Evolutionary conservation across 1,140 invertebrate genomes (phyloP).

Genomic region (Leptestheria dahalacensis): DNA sequence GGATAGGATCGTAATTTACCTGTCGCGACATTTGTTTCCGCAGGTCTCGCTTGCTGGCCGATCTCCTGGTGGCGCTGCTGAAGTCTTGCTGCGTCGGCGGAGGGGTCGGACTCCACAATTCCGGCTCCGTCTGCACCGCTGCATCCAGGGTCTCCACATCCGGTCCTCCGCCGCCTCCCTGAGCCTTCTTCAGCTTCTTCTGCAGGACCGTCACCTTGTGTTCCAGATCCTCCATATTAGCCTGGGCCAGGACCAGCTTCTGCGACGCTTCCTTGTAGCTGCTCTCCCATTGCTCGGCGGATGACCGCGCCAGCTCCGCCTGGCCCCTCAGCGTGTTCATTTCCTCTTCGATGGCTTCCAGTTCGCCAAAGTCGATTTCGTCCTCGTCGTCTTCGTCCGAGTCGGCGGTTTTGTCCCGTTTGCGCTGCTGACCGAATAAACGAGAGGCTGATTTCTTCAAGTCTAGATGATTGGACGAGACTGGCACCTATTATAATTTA

Average conservation of each 20-base stretch:
- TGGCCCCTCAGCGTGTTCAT: slow-evolving; percentile 45
- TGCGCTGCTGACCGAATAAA: neutral
- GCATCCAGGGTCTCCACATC: slow-evolving; percentile 13
- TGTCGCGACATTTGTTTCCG: slow-evolving; percentile 21
- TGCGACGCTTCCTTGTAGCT: slow-evolving; percentile 56
- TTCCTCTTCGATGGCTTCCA: slow-evolving; percentile 27
- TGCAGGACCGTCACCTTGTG: slow-evolving; percentile 56
- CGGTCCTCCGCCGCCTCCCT: slow-evolving; percentile 14
- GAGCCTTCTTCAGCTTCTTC: slow-evolving; percentile 26
- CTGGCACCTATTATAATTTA: neutral
- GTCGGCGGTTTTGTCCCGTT: slow-evolving; percentile 9
- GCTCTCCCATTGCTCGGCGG: slow-evolving; percentile 59
- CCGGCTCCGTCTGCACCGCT: slow-evolving; percentile 22
- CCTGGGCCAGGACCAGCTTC: slow-evolving; percentile 54
- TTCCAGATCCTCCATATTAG: slow-evolving; percentile 60
- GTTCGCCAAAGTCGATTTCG: slow-evolving; percentile 33
- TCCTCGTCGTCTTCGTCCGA: slow-evolving; percentile 52
- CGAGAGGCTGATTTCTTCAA: neutral
- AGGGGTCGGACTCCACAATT: slow-evolving; percentile 31
- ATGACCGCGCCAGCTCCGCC: slow-evolving; percentile 53
- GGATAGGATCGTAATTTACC: too few relatives aligned
- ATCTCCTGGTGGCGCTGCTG: slow-evolving; percentile 24
- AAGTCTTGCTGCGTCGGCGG: neutral
- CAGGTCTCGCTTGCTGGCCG: slow-evolving; percentile 20
- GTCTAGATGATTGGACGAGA: slow-evolving; percentile 5